Evolutionary conservation across 2,888 invertebrate species (phyloP), one percentile per base, ranked within the genome.

Genomic region (Drosophila paranaensis): DNA sequence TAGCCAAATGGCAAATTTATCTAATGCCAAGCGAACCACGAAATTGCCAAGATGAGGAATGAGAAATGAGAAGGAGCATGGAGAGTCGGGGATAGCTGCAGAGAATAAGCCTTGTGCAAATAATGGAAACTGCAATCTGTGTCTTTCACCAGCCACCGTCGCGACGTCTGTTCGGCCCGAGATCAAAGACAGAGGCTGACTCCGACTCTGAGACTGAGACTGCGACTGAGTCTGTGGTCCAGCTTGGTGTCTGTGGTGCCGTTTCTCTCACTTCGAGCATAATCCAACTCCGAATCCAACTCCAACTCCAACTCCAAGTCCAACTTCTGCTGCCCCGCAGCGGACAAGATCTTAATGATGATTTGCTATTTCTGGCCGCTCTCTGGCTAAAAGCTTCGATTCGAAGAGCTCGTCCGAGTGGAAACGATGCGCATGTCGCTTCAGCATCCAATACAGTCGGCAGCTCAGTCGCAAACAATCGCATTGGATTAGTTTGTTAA

Each of bases 401-500:
- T 55, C 39, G 51, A 20, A 45, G 16, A 60, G 46, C 33, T 58
- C 76, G 67, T n/a, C 60, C 71, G 67, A 62, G 67, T 74, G 70
- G 70, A 67, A 74, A 69, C 69, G 67, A 57, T 64, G 75, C 60
- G 65, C 71, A 68, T 75, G 76, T 75, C 66, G 73, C 27, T 30
- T 30, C 55, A 30, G 60, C 39, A 20, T 33, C 37, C 27, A 39
- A 53, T 53, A n/a, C 65, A 68, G 53, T 10, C 62, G 13, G 37
- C 74, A 74, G 71, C 76, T 76, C 67, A 74, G 69, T 77, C 80
- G 79, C 72, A 86, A 86, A 79, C 82, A 84, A 88, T 89, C 90
- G 74, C 57, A 81, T 71, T 71, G 87, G 79, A 88, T 90, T 89
- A 87, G 79, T 87, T 87, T 81, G 73, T 82, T 89, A 87, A 89